Conservation (phyloP, 2,113 vertebrate species). For the Hippoglossus stenolepis region DNA sequence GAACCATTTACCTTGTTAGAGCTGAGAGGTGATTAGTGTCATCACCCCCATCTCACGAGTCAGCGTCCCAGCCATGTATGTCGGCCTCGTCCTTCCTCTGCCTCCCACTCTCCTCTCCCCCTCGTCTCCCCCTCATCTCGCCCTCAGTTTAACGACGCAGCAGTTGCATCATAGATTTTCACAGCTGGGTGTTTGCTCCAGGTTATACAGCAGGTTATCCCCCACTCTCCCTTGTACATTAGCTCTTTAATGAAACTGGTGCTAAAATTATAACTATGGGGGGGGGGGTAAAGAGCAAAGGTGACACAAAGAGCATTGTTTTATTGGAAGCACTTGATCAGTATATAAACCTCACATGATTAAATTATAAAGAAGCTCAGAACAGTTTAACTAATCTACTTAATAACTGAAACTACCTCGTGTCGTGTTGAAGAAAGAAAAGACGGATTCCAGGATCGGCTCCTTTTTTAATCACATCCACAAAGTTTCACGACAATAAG, state of each 20-base stretch:
- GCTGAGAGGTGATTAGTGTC: slow-evolving; percentile 39
- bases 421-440: no score
- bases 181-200: neutral
- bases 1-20: slow-evolving; percentile 43
- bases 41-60: slow-evolving; percentile 29
- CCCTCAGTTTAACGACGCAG: neutral
- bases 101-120: neutral
- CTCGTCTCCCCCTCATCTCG: neutral
- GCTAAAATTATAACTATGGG: neutral
- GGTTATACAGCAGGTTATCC: no score
- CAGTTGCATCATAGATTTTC: neutral
- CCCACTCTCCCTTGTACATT: no score
- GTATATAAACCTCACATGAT: neutral
- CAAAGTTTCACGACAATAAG: no score
- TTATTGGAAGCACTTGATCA: neutral
- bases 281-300: neutral
- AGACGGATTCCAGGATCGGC: no score
- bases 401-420: no score
- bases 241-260: neutral
- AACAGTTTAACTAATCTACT: neutral
- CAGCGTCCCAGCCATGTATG: neutral
- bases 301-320: neutral
- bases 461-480: no score
- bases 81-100: neutral
- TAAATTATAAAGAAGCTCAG: no score